phyloP scores from a whole-genome alignment of 2,888 invertebrate species.

The Sarcophaga subvicina region DNA sequence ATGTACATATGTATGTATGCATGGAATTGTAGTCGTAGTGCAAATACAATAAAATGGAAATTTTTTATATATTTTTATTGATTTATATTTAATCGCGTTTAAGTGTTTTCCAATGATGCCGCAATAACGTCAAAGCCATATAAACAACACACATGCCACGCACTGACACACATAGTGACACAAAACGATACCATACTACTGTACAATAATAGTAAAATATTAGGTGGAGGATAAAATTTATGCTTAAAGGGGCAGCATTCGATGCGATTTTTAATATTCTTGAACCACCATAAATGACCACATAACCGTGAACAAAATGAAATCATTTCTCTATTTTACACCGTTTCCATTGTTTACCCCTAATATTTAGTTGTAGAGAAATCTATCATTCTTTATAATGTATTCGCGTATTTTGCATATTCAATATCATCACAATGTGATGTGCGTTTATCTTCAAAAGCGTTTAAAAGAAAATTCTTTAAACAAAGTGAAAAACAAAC shows the following conservation, averaged over 20 bases:
- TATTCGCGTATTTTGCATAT: not conserved
- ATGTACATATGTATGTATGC: too few relatives aligned
- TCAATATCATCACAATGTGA: not conserved
- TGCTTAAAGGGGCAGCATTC: too few relatives aligned
- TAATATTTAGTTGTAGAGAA: not conserved
- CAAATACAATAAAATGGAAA: conserved; percentile 42
- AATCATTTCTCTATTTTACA: too few relatives aligned
- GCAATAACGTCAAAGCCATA: conserved; percentile 28
- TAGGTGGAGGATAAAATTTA: not conserved
- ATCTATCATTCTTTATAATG: not conserved
- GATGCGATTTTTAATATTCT: too few relatives aligned
- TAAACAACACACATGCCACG: not conserved
- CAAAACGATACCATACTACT: not conserved
- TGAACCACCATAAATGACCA: too few relatives aligned
- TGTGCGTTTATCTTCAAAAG: not conserved
- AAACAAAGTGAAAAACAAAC: not conserved
- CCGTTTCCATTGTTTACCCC: not conserved
- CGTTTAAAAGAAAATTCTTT: not conserved
- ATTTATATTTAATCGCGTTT: conserved; percentile 47
- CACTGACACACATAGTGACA: not conserved
- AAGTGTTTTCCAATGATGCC: conserved; percentile 39
- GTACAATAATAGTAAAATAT: conserved; percentile 2
- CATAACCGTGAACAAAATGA: too few relatives aligned
- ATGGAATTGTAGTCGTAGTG: not conserved
- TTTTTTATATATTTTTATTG: conserved; percentile 40